Conservation (phyloP, 2,797 vertebrate genomes). For the Rhabdomys pumilio region DNA sequence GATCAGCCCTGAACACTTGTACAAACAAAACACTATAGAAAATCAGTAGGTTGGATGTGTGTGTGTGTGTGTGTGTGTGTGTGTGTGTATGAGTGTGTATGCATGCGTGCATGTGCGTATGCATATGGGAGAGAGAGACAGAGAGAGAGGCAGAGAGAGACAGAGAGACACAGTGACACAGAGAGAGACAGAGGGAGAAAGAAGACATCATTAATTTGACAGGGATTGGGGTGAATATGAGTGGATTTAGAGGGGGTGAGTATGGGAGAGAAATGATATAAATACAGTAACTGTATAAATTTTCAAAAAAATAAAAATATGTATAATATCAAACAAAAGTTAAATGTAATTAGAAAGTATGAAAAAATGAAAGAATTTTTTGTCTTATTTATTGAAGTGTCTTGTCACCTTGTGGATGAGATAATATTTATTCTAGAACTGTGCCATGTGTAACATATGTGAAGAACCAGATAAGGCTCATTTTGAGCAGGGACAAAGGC, state of each 20-base stretch:
- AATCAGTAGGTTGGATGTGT: too few relatives aligned
- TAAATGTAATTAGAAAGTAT: not conserved
- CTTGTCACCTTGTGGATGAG: not conserved
- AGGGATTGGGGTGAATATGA: not conserved
- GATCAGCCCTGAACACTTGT: not conserved
- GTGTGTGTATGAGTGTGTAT: not conserved
- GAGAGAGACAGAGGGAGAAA: too few relatives aligned
- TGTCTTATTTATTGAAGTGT: not conserved
- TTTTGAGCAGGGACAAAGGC: not conserved
- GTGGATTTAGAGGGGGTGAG: not conserved
- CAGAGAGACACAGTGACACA: not conserved
- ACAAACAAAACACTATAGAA: not conserved
- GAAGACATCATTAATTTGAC: too few relatives aligned
- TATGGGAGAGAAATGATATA: not conserved
- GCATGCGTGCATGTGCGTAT: too few relatives aligned
- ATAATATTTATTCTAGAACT: not conserved
- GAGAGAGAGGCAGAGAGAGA: not conserved
- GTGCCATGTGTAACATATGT: not conserved
- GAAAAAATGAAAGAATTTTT: not conserved
- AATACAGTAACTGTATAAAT: not conserved
- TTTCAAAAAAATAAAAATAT: not conserved
- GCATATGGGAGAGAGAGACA: too few relatives aligned
- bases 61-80: not conserved
- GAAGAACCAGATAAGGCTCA: not conserved
- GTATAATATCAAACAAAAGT: not conserved